Evolutionary conservation across 2,113 vertebrate species (phyloP).

Genomic region (Ceratotherium simum): DNA sequence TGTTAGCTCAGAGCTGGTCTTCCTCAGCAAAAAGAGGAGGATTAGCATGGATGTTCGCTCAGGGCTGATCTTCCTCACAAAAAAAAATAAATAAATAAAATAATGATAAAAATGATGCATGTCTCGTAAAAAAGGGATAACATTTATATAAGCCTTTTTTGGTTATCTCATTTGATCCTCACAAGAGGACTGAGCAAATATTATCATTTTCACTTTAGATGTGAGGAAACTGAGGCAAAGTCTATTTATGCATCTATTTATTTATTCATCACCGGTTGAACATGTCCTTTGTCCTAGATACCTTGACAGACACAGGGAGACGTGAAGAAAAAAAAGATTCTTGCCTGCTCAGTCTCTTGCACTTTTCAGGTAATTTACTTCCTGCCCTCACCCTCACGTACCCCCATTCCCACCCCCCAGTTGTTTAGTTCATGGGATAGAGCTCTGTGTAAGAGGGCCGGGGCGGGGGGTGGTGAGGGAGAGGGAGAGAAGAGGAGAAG

Average conservation of each 20-base stretch:
- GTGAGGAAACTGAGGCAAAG: not conserved
- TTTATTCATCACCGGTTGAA: not conserved
- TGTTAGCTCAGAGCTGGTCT: too few relatives aligned
- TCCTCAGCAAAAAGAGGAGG: too few relatives aligned
- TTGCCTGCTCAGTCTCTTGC: not conserved
- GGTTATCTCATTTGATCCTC: not conserved
- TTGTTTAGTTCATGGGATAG: not conserved
- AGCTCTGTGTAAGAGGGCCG: not conserved
- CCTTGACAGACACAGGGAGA: not conserved
- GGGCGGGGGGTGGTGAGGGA: fast-evolving
- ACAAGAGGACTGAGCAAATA: not conserved
- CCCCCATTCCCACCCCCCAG: not conserved
- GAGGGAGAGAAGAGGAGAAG: not conserved
- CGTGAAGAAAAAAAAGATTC: not conserved
- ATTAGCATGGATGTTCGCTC: too few relatives aligned
- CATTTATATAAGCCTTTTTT: not conserved
- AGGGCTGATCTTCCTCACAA: too few relatives aligned
- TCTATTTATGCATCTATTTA: not conserved
- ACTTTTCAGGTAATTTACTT: not conserved
- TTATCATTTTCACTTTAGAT: not conserved
- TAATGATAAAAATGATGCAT: not conserved
- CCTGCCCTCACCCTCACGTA: not conserved
- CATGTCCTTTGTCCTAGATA: not conserved
- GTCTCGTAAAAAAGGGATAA: conserved; percentile 15
- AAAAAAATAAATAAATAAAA: too few relatives aligned